Conservation (phyloP, 2,113 vertebrate species). For the Triplophysa tibetana region DNA sequence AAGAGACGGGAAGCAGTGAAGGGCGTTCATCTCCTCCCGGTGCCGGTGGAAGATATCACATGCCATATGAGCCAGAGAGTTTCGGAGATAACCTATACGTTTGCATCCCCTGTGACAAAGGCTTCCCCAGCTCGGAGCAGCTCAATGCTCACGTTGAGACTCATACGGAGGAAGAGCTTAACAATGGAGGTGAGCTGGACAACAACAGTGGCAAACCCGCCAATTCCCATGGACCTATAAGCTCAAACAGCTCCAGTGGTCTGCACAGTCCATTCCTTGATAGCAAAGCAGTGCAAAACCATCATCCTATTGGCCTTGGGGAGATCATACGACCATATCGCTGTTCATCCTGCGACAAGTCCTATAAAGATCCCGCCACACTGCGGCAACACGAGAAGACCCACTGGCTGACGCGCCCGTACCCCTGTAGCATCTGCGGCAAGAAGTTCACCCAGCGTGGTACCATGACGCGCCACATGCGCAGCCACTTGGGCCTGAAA, state of each 20-base stretch:
- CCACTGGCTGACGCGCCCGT: conserved; percentile 96
- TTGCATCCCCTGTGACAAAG: conserved; percentile 97
- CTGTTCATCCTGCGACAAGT: conserved; percentile 92
- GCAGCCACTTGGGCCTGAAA: conserved; percentile 96
- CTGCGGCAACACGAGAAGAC: conserved; percentile 98
- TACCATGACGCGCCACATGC: conserved; percentile 99
- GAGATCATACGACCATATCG: conserved; percentile 93
- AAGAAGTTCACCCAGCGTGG: conserved; percentile 99
- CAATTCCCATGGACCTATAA: conserved; percentile 62
- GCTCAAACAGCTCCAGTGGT: conserved; percentile 57
- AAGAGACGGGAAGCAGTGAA: conserved; percentile 95
- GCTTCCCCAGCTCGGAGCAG: conserved; percentile 97
- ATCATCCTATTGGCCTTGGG: conserved; percentile 71
- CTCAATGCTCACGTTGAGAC: conserved; percentile 98
- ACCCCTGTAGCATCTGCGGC: conserved; percentile 98
- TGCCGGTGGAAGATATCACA: conserved; percentile 86
- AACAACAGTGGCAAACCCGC: conserved; percentile 61
- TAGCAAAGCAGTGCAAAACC: conserved; percentile 76
- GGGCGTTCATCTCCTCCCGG: conserved; percentile 84
- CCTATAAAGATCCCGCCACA: conserved; percentile 98
- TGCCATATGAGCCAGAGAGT: conserved; percentile 93
- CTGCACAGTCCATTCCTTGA: conserved; percentile 77
- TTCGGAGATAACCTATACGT: conserved; percentile 98
- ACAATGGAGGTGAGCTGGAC: conserved; percentile 78
- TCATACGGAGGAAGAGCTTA: conserved; percentile 94